Conservation (phyloP, 2,113 vertebrate species). For the Hemicordylus capensis region DNA sequence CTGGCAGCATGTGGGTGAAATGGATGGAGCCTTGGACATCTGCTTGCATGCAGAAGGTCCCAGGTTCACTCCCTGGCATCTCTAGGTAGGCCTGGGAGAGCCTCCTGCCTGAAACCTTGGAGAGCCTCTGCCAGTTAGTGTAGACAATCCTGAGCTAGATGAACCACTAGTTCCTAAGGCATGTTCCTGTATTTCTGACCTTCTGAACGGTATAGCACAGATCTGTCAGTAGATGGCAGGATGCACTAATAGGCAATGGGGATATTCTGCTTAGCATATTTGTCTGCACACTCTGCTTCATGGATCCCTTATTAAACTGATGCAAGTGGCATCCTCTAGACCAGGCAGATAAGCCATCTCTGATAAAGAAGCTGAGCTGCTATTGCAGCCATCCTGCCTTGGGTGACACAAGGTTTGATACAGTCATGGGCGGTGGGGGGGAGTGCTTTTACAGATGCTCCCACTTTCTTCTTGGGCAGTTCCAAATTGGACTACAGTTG, state of each 20-base stretch:
- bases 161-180: too few species aligned
- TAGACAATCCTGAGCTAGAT: too few species aligned
- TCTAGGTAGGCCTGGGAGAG: too few species aligned
- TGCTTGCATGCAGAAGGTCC: too few species aligned
- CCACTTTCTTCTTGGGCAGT: not conserved
- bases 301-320: not conserved
- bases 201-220: not conserved
- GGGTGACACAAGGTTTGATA: too few species aligned
- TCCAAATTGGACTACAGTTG: not conserved
- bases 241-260: not conserved
- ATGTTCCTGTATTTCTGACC: not conserved
- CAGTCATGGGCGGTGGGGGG: not conserved
- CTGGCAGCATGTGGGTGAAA: too few species aligned
- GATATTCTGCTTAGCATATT: not conserved
- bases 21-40: too few species aligned
- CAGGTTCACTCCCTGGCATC: too few species aligned
- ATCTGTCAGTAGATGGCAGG: conserved; percentile 25
- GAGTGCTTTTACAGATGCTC: not conserved
- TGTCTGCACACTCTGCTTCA: not conserved
- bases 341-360: not conserved
- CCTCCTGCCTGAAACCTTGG: too few species aligned
- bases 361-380: not conserved
- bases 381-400: too few species aligned
- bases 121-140: too few species aligned
- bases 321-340: not conserved